Evolutionary conservation across 2,113 vertebrate species (phyloP), one percentile per base, ranked within the genome.

Genomic region (Takifugu bimaculatus): DNA sequence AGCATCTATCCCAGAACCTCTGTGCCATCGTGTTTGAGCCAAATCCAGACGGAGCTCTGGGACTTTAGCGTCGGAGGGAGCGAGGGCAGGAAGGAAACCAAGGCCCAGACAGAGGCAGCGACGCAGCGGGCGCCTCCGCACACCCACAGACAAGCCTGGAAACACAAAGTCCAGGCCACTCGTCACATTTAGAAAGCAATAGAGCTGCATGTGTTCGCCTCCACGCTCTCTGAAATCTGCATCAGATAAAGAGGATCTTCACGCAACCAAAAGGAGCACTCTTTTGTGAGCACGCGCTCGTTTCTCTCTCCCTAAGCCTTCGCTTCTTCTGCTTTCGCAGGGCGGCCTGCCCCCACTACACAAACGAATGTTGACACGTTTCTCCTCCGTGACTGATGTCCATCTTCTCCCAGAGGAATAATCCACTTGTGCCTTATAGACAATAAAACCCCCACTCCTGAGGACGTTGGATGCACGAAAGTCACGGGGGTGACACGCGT

Each of bases 391-490:
- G 39, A 85, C 43, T 57, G 72, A 72, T 68, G 28, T 73, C 63
- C 63, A 74, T 51, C 72, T 66, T 67, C 60, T 74, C 56, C 74
- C 48, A 56, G 15, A 82, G 60, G 70, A 76, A 79, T 81, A 79
- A 76, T 60, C 72, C 72, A 71, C 59, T 59, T 32, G 87, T 89
- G 87, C 87, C 87, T 89, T 89, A 85, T 56, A 58, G 32, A 74
- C 45, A 14, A n/a, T 15, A n/a, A n/a, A 59, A 20, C 20, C 20
- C 43, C 10, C 53, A 55, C 44, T 13, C 53, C 65, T 71, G 60
- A 71, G 32, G 57, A 73, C 49, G 54, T 48, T 50, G 28, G 35
- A 58, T 13, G 6, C 60, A 53, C 35, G 35, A 7, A 39, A 39
- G 35, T 10, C 29, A 32, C 29, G 4, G 29, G 20, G 3, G 29